Base-by-base conservation (phyloP, 2,888 invertebrate genomes). In the Drosophila engyochracea region DNA sequence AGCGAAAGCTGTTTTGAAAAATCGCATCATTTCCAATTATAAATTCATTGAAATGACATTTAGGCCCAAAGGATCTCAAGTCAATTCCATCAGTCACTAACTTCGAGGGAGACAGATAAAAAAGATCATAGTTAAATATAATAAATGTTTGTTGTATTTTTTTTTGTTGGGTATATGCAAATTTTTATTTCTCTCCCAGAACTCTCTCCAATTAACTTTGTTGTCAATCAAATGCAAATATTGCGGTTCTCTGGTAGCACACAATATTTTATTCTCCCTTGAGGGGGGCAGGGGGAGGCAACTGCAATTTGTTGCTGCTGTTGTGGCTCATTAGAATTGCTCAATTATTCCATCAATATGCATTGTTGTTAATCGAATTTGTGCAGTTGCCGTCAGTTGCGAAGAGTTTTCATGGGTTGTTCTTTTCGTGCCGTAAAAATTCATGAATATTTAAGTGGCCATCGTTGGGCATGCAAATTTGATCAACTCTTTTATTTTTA, bases 271-370 rank as follows among this genome's bases (percentile, higher is more conserved):
- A 47, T 64, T 41, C 25, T 39, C 33, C 9, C 59, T 47, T 37
- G 37, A 28, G 19, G 28, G 16, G 25, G 63, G 54, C 25, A 39
- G 16, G 41, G 12, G 28, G n/a, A 44, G 60, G 53, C 59, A 68
- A 74, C 61, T 79, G 81, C 89, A 89, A 89, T 89, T 91, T 90
- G 89, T 86, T 83, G 71, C 68, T 69, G 74, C 64, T 69, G 74
- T 79, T 89, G 87, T 80, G 85, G 82, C 81, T 90, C 82, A 91
- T 91, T 92, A 91, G 86, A 90, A 89, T 83, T 91, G 89, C 84
- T 92, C 91, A 91, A 91, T 92, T 92, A 92, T 92, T 92, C 92
- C 91, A 91, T 91, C 91, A 92, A 91, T 91, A 91, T 86, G 83
- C 83, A 84, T 81, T 82, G 88, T 84, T 76, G 85, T 86, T 84